Base-by-base conservation (phyloP, 2,888 invertebrate species). In the Hypselothyrea guttata region DNA sequence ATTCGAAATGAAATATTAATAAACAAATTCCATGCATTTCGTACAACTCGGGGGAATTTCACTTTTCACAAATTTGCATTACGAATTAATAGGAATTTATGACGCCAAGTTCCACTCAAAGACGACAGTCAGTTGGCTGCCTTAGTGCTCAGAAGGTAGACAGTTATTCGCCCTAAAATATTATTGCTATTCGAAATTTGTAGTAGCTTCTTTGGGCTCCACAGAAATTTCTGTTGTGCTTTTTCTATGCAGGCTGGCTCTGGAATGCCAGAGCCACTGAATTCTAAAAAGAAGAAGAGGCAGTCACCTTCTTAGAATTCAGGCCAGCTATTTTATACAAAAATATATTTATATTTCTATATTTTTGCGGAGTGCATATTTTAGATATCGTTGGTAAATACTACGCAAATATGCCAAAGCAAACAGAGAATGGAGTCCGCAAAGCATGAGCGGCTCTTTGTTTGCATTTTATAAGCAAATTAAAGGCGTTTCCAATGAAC, bases 51-150 rank as follows among this genome's bases (percentile, higher is more conserved):
- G 9, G 33, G 28, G 46, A 55, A 55, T 58, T 64, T 53, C 37
- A 54, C 61, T 49, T 61, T 69, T 66, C 65, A 63, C 61, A 79
- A 79, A 83, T 83, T 79, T 75, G 70, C 79, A 83, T 81, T 83
- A 79, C 59, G 75, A 83, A 85, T 81, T 85, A 81, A 84, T 81
- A 73, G 63, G 81, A 81, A 85, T 81, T 85, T 85, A 83, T 84
- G 76, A 67, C 61, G 62, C 66, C 59, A 28, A 44, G 58, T 16
- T 38, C 33, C 53, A n/a, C 22, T 4, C 22, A 22, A 22, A 18
- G 13, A 48, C 48, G 41, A 46, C 40, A 57, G 16, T 52, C 7
- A 40, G 22, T 22, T 22, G 2, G 22, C 12, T 9, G 48, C 38
- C 16, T 40, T 38, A 52, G 57, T 53, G n/a, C 54, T 45, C 55